Evolutionary conservation across 2,113 vertebrate genomes (phyloP), one percentile per base, ranked within the genome.

Genomic region (Lepus europaeus): DNA sequence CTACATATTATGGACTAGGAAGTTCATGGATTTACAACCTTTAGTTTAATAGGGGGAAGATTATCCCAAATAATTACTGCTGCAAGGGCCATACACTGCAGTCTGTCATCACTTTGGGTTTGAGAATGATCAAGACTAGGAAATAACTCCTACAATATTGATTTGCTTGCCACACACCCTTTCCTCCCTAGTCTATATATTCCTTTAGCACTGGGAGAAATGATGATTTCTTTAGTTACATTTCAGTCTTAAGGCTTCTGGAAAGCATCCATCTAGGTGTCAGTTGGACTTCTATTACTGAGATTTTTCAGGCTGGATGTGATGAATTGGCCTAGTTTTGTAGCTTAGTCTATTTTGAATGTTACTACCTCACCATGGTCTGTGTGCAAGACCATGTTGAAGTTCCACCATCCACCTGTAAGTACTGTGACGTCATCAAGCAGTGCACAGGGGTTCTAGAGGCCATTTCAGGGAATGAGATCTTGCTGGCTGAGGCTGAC

Each of bases 311-410:
- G 87, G 33, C 22, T 69, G 29, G 6, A 36, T 93, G n/a, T 95
- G 85, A 93, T 80, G 61, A 93, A 96, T 86, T 94, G 27, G 87
- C 20, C 45, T 91, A 25, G 68, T 97, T 97, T 83, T 89, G 31
- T 81, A 80, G 66, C 63, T 83, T 84, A 87, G 94, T 94, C 56
- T 96, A 84, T 93, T 94, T 96, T 93, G 17, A 77, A 63, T 92
- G 53, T 76, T 94, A 91, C 80, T 94, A 84, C 83, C 33, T 56
- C 70, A 92, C 33, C 25, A 16, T 33, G 25, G 53, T 4, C 87
- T 86, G 76, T 69, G 20, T 31, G 2, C 45, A 95, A 84, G 74
- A 86, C 56, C 39, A 66, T 70, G 92, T 84, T 23, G 49, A 93
- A 83, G 6, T 77, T 69, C 87, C 8, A 14, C 4, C 31, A 19